phyloP scores from a whole-genome alignment of 2,797 vertebrate genomes.

The Loris lydekkerianus region DNA sequence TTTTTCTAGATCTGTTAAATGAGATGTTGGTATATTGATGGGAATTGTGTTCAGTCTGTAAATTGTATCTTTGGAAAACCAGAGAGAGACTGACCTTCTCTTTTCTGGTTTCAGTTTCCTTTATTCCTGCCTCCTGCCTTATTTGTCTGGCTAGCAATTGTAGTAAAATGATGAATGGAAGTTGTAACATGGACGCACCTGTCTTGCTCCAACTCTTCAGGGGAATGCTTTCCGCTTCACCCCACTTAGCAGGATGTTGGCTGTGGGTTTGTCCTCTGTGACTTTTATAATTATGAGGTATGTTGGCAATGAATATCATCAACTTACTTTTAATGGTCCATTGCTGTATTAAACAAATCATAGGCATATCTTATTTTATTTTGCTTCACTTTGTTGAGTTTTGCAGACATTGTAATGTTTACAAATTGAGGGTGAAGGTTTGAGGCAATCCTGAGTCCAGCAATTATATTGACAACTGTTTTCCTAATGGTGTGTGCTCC shows the following conservation, averaged over 20 bases:
- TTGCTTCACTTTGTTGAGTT: not conserved
- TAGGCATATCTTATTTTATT: not conserved
- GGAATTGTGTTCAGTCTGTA: not conserved
- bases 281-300: too few relatives aligned
- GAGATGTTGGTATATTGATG: not conserved
- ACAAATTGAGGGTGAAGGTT: not conserved
- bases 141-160: too few relatives aligned
- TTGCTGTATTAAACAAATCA: not conserved
- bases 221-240: too few relatives aligned
- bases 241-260: too few relatives aligned
- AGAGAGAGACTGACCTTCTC: too few relatives aligned
- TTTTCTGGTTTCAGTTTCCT: too few relatives aligned
- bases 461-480: not conserved
- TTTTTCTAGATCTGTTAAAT: not conserved
- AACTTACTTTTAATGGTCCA: not conserved
- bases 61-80: not conserved
- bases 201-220: too few relatives aligned
- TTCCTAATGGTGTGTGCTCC: not conserved
- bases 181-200: too few relatives aligned
- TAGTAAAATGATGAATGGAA: too few relatives aligned
- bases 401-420: not conserved
- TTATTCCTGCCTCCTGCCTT: too few relatives aligned
- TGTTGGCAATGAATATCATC: not conserved
- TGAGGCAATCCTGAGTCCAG: not conserved
- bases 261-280: too few relatives aligned